Evolutionary conservation across 2,113 vertebrate genomes (phyloP).

Genomic region (Psophia crepitans): DNA sequence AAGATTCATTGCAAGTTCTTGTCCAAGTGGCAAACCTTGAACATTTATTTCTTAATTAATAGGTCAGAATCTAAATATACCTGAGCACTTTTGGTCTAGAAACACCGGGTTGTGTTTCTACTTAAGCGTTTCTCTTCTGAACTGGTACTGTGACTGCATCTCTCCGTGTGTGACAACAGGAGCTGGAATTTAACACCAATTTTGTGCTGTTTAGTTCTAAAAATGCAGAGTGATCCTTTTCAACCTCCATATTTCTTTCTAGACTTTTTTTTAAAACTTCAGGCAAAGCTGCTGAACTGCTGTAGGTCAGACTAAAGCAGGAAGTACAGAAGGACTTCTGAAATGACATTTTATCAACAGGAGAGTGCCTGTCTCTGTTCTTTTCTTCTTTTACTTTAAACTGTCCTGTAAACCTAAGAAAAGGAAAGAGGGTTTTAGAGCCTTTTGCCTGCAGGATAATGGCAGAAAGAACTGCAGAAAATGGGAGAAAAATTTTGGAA

Average conservation of each 20-base stretch:
- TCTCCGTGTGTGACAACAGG: neutral
- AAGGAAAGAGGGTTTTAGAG: neutral
- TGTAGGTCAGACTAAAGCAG: neutral
- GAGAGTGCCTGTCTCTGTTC: neutral
- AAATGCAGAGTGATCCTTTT: neutral
- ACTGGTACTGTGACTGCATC: neutral
- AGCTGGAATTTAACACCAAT: neutral
- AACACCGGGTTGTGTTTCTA: neutral
- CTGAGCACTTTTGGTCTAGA: neutral
- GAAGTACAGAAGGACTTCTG: neutral
- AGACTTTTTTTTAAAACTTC: neutral
- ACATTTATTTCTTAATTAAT: neutral
- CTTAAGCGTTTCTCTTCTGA: neutral
- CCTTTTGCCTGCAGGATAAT: conserved; percentile 14
- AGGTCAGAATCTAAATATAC: neutral
- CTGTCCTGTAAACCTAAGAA: conserved; percentile 2
- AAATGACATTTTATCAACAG: conserved; percentile 6
- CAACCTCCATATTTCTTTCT: neutral
- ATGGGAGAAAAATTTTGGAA: neutral
- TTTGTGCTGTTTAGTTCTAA: neutral
- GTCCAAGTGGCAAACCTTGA: neutral
- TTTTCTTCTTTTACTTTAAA: conserved; percentile 35
- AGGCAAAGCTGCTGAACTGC: neutral
- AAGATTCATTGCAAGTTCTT: neutral
- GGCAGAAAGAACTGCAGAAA: conserved; percentile 30